Evolutionary conservation across 2,113 vertebrate genomes (phyloP).

Genomic region (Odocoileus hemionus): DNA sequence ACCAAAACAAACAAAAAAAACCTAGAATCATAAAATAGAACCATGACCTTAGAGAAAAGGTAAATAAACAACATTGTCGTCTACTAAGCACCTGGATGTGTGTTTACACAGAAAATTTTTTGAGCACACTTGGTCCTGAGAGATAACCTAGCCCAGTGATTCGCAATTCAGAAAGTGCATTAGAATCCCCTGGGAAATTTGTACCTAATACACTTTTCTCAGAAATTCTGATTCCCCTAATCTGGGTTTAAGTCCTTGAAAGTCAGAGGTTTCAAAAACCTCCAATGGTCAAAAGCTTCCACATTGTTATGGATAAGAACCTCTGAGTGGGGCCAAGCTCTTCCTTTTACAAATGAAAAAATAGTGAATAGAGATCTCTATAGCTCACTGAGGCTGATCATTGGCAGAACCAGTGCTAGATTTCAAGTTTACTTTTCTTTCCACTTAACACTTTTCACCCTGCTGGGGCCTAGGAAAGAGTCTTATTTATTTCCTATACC

Average conservation of each 20-base stretch:
- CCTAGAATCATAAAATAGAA: neutral
- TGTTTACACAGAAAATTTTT: neutral
- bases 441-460: neutral
- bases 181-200: neutral
- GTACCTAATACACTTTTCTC: neutral
- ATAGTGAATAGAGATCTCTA: no score
- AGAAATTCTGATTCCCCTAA: neutral
- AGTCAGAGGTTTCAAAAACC: neutral
- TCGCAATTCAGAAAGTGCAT: neutral
- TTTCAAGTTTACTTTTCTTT: neutral
- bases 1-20: neutral
- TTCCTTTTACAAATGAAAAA: neutral
- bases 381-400: neutral
- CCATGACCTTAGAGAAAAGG: neutral
- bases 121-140: neutral
- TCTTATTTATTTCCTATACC: neutral
- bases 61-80: neutral
- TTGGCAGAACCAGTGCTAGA: neutral
- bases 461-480: neutral
- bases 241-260: neutral
- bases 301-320: neutral
- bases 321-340: neutral
- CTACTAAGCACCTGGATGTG: neutral
- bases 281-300: neutral
- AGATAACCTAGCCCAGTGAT: no score